Evolutionary conservation across 2,888 invertebrate species (phyloP), one percentile per base, ranked within the genome.

Genomic region (Archips crataeganus): DNA sequence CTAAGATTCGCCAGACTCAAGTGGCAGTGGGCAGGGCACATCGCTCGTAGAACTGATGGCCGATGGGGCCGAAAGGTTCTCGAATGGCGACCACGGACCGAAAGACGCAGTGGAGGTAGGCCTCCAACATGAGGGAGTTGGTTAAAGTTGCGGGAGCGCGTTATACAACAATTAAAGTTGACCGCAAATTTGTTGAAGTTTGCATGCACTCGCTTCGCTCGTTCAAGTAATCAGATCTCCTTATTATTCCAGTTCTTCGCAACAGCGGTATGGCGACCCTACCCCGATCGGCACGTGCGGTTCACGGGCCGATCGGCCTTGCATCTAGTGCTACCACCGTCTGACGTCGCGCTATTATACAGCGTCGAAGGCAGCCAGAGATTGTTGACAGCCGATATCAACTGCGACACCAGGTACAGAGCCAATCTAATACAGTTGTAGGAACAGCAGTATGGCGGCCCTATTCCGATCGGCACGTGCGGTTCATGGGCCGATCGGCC

Each of bases 241-340:
- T 59, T 45, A 9, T 57, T 15, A 0, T 13, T 75, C 0, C 81
- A 95, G 94, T 77, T 94, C 1, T 93, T 90, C 80, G 91, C 92
- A 0, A 93, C 94, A 77, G 90, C 85, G 11, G 89, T 90, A 1
- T 96, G 96, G 96, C 91, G 95, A 0, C 90, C 91, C 0, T 84
- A 92, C 2, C 88, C 91, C 0, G 80, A 83, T 6, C 89, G 90
- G 4, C 89, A 92, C 79, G 81, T 96, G 0, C 92, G 94, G 34
- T 90, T 94, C 69, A 94, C 92, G 76, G 91, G 88, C 0, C 90
- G 91, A 23, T 90, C 89, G 2, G 90, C 94, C 0, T 78, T 95
- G 0, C 77, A 80, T 1, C 91, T 93, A 0, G 90, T 90, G 0
- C 81, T 94, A 0, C 77, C 90, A 0, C 90, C 92, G 0, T 84